A percentile compares a stretch with the other conserved stretches of the same genome.
phyloP scores from a whole-genome alignment of 2,113 vertebrate species.

The Dendropsophus ebraccatus region DNA sequence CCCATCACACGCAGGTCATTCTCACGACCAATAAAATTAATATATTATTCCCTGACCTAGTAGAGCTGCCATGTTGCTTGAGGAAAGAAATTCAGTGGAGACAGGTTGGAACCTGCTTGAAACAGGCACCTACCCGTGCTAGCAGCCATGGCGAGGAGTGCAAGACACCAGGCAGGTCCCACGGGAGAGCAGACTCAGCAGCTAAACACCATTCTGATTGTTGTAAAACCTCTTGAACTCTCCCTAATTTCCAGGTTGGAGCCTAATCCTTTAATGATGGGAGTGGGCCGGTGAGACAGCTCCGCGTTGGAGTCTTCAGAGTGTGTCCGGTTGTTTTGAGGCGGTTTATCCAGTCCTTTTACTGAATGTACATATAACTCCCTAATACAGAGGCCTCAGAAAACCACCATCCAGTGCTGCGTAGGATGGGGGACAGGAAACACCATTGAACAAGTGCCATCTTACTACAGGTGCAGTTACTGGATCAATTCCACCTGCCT shows the following conservation, averaged over 20 bases:
- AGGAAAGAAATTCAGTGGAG: background rate
- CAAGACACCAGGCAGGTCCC: background rate
- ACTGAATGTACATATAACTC: background rate
- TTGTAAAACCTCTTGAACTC: slow-evolving; percentile 11
- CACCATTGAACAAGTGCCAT: too few species aligned
- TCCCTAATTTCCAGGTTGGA: background rate
- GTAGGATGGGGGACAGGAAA: too few species aligned
- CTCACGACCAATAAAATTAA: background rate
- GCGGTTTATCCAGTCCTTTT: background rate
- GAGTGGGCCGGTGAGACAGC: slow-evolving; percentile 5
- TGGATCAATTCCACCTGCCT: too few species aligned
- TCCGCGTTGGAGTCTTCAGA: background rate
- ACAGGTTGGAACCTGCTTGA: background rate
- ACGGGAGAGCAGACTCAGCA: background rate
- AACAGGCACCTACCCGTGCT: background rate
- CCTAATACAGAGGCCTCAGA: background rate
- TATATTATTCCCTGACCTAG: background rate
- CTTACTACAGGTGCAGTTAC: too few species aligned
- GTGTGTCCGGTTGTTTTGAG: background rate
- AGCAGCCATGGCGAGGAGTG: background rate
- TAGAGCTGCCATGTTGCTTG: background rate
- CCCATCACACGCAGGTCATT: background rate
- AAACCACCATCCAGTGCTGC: background rate
- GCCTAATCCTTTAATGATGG: slow-evolving; percentile 2
- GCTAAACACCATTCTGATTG: background rate